Base-by-base conservation (phyloP, 2,797 vertebrate genomes). In the Artibeus jamaicensis region DNA sequence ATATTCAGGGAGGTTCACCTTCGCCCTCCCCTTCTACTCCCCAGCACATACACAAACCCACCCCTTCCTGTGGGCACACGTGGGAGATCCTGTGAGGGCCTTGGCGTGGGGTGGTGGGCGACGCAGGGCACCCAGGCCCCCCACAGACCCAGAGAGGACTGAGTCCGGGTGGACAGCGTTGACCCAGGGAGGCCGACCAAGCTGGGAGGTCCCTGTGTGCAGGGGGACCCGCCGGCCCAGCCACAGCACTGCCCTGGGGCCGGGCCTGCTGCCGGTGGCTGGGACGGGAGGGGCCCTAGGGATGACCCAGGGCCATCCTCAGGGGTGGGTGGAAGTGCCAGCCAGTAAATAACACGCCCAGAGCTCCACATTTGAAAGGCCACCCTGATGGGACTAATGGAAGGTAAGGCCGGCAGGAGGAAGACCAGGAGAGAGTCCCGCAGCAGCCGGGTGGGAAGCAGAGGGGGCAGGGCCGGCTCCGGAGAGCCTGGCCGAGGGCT, bases 121-220 rank as follows among this genome's bases (percentile, higher is more conserved):
- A 26, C 29, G 37, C 14, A 18, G 50, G 34, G 29, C 24, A 2
- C 53, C 39, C 11, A 39, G 71, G 74, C 57, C 48, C 37, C 68
- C 79, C 44, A 29, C 21, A 34, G 70, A 21, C 32, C 24, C 2
- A 2, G 29, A 42, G 59, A 53, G 24, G 12, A 21, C 62, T 24
- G 37, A 62, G 24, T 65, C 59, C 65, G 11, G 16, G 37, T 19
- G 29, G 42, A 42, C n/a, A 79, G 73, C 19, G 34, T 21, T 78
- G n/a, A 85, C 24, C 26, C 24, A 29, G 34, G 42, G 42, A 55
- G 39, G 59, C 46, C 16, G 10, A 34, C 32, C 18, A 2, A 29
- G 16, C 16, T 3, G 0, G 46, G 24, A 22, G 2, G 5, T 9
- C n/a, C n/a, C 24, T 3, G 2, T 55, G 0, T 15, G 5, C 44